A percentile compares a stretch with the other conserved stretches of the same genome.
These are phyloP conservation scores for Diarsia dahlii DNA, from an alignment of 2,888 invertebrate genomes.

Conservation along the genomic window DNA sequence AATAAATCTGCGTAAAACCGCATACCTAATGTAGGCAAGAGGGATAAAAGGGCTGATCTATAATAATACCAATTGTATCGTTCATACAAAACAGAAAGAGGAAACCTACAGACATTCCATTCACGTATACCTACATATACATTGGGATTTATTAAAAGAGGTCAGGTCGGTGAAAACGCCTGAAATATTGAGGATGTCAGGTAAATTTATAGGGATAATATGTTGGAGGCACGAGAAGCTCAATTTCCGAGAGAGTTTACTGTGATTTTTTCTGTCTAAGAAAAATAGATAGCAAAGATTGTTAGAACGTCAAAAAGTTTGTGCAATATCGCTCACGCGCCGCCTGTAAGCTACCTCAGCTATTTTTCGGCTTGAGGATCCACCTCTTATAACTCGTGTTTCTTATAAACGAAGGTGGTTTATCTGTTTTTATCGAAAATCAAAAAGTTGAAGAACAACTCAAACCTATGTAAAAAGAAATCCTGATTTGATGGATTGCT, in stretches of 20 bases:
- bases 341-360: conserved; percentile 52
- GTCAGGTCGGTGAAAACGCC: conserved; percentile 86
- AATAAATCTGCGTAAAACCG: conserved; percentile 60
- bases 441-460: not conserved
- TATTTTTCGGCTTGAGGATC: conserved; percentile 37
- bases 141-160: conserved; percentile 87
- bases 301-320: conserved; percentile 69
- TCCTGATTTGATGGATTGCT: conserved; percentile 13
- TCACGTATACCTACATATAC: conserved; percentile 70
- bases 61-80: conserved; percentile 66
- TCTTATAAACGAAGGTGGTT: conserved; percentile 22
- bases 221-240: conserved; percentile 84
- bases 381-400: conserved; percentile 23
- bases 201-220: conserved; percentile 90
- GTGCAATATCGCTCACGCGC: conserved; percentile 60
- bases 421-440: conserved; percentile 17
- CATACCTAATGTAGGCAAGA: conserved; percentile 54
- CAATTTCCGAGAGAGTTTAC: conserved; percentile 84
- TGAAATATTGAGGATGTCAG: conserved; percentile 89
- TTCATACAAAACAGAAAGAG: conserved; percentile 65
- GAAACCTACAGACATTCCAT: conserved; percentile 68
- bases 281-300: conserved; percentile 76
- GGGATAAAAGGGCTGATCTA: conserved; percentile 59
- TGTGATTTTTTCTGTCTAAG: conserved; percentile 83
- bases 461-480: not conserved